Evolutionary conservation across 2,113 vertebrate species (phyloP).

Genomic region (Dicerorhinus sumatrensis): DNA sequence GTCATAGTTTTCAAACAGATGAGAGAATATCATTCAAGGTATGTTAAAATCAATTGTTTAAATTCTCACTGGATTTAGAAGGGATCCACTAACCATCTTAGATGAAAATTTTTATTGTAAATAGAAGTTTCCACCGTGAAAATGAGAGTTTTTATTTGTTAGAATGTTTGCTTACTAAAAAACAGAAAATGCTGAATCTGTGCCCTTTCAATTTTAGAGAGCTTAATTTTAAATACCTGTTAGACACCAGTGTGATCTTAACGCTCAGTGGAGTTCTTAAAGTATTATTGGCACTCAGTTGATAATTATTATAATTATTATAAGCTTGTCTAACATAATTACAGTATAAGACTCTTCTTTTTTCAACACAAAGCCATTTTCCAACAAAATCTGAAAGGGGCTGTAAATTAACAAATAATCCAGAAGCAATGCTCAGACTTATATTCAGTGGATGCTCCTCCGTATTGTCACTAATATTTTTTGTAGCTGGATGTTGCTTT

Average conservation of each 20-base stretch:
- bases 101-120: conserved; percentile 40
- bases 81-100: not conserved
- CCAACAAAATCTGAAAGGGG: conserved; percentile 72
- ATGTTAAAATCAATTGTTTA: conserved; percentile 9
- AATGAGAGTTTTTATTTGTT: conserved; percentile 46
- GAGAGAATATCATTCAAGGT: not conserved
- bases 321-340: conserved; percentile 79
- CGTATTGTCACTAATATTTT: not conserved
- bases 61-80: conserved; percentile 40
- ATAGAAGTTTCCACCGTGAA: conserved; percentile 27
- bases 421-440: conserved; percentile 2
- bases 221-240: conserved; percentile 79
- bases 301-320: conserved; percentile 82
- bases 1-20: conserved; percentile 36
- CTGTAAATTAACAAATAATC: conserved; percentile 78
- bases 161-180: conserved; percentile 67
- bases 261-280: conserved; percentile 75
- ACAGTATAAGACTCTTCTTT: conserved; percentile 74
- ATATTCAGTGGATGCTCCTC: not conserved
- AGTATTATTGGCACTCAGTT: conserved; percentile 76
- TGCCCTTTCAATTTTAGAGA: conserved; percentile 70
- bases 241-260: conserved; percentile 72
- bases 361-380: conserved; percentile 74
- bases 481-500: not conserved
- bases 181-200: conserved; percentile 48